Evolutionary conservation across 2,113 vertebrate genomes (phyloP).

Genomic region (Nipponia nippon): DNA sequence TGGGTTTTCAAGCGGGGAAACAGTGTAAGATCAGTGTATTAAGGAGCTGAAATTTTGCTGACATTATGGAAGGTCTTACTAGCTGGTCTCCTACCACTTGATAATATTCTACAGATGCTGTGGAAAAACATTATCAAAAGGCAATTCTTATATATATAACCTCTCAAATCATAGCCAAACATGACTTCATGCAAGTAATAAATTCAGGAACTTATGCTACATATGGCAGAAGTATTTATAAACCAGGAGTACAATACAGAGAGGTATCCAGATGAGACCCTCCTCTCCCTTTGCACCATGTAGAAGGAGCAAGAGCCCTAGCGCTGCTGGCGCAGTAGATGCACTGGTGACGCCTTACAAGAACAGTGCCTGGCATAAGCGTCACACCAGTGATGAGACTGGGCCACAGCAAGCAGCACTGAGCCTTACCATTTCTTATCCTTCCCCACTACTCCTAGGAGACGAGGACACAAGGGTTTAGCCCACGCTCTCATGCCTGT

Average conservation of each 20-base stretch:
- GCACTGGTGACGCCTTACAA: background rate
- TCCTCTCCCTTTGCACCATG: background rate
- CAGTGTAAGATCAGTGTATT: background rate
- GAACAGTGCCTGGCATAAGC: background rate
- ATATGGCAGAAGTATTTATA: background rate
- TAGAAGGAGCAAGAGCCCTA: background rate
- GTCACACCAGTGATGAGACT: background rate
- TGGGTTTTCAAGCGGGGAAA: constrained; percentile 17
- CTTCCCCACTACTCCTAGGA: background rate
- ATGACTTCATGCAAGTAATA: background rate
- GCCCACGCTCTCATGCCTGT: background rate
- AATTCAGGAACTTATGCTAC: background rate
- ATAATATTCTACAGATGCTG: constrained; percentile 27
- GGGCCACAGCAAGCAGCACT: background rate
- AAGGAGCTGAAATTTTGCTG: constrained; percentile 21
- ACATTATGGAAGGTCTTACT: constrained; percentile 42
- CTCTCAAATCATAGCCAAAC: constrained; percentile 39
- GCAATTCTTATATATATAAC: background rate
- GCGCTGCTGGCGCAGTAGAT: background rate
- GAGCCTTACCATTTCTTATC: background rate
- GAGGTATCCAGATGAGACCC: background rate
- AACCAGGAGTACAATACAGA: background rate
- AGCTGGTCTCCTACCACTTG: background rate
- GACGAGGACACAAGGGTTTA: rapidly evolving
- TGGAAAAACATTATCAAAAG: constrained; percentile 24